Conservation (phyloP, 2,113 vertebrate species). For the Theristicus caerulescens region DNA sequence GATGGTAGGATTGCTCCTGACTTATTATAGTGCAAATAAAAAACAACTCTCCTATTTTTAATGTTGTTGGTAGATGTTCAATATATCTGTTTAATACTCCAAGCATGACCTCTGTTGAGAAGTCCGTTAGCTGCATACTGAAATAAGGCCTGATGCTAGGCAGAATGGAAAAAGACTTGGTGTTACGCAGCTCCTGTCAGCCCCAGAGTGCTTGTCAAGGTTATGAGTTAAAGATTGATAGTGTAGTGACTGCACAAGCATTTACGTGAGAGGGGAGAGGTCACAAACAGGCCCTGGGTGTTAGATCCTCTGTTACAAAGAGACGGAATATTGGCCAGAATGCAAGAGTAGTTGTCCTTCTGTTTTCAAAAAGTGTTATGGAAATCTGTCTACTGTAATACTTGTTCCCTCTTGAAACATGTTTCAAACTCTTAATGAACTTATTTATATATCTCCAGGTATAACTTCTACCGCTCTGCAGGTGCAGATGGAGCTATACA, state of each 20-base stretch:
- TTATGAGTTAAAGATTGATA: not conserved
- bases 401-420: not conserved
- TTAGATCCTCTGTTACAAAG: not conserved
- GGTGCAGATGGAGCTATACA: not conserved
- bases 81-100: not conserved
- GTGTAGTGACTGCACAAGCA: not conserved
- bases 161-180: not conserved
- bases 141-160: not conserved
- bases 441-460: not conserved
- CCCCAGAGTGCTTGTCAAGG: not conserved
- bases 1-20: not conserved
- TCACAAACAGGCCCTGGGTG: not conserved
- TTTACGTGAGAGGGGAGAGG: not conserved
- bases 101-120: not conserved
- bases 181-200: not conserved
- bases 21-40: not conserved
- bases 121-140: not conserved
- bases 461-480: not conserved
- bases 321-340: not conserved
- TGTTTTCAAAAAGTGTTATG: not conserved
- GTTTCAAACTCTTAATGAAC: not conserved
- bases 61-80: not conserved
- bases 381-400: not conserved
- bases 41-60: not conserved
- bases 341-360: not conserved